Evolutionary conservation across 2,888 invertebrate species (phyloP), one percentile per base, ranked within the genome.

Genomic region (Macrostomum cliftonense): DNA sequence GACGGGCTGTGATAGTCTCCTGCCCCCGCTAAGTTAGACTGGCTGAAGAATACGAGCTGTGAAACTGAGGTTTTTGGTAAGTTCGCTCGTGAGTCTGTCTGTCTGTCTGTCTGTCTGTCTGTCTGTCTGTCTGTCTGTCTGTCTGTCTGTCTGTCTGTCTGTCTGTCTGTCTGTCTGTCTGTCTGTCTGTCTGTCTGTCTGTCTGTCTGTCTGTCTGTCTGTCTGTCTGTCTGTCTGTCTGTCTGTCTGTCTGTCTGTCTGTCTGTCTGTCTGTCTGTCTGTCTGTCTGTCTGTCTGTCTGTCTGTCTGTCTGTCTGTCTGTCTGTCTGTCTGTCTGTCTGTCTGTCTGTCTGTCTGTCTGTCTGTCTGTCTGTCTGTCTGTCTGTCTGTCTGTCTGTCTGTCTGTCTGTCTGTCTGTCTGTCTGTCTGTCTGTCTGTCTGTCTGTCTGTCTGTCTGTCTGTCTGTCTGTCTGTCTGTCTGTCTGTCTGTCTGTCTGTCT

Each of bases 1-100:
- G 28, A 28, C 28, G n/a, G n/a, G n/a, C n/a, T n/a, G n/a, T 28
- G 28, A 28, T 4, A 28, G 28, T 9, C 28, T 28, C 28, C 4
- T 9, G 28, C 28, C 5, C 28, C 28, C 28, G 28, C 5, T 7
- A 9, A 7, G 4, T 28, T 28, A 9, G 9, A 28, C 9, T 4
- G 9, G 28, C 28, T 2, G 11, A 7, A 7, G 40, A 28, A n/a
- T n/a, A n/a, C n/a, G n/a, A n/a, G n/a, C n/a, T n/a, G n/a, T n/a
- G n/a, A n/a, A n/a, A n/a, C n/a, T n/a, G n/a, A n/a, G n/a, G n/a
- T n/a, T n/a, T n/a, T n/a, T n/a, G n/a, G n/a, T n/a, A n/a, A n/a
- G n/a, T n/a, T n/a, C n/a, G 49, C 50, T 49, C 50, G 49, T 48
- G 50, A 50, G 49, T 48, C 49, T 48, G 49, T 48, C 49, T 40